Conservation (phyloP, 2,113 vertebrate species). For the Strigops habroptila region DNA sequence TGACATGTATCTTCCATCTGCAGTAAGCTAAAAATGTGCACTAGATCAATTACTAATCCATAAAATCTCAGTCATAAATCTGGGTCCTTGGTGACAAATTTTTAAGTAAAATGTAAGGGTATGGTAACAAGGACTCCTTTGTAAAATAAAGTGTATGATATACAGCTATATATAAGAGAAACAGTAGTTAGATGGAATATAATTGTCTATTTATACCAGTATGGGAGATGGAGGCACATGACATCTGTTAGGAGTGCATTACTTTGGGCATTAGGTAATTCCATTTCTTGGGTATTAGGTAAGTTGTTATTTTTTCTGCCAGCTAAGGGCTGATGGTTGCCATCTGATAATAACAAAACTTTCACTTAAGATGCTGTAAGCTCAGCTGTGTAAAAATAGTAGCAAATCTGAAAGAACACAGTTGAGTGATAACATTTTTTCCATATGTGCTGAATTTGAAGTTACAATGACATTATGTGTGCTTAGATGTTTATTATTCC, state of each 20-base stretch:
- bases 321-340: neutral
- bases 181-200: neutral
- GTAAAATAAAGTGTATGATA: neutral
- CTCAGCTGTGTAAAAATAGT: slow-evolving; percentile 6
- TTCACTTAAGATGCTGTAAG: neutral
- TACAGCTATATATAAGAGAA: neutral
- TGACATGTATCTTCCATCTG: neutral
- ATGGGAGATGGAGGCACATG: neutral
- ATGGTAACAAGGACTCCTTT: neutral
- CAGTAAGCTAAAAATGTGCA: slow-evolving; percentile 9
- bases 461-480: neutral
- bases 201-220: neutral
- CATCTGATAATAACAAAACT: neutral
- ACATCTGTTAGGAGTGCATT: neutral
- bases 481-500: neutral
- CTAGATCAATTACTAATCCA: neutral
- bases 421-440: neutral
- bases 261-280: slow-evolving; percentile 8
- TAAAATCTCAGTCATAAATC: neutral
- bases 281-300: slow-evolving; percentile 7
- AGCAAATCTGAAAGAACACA: neutral
- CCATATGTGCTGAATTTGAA: neutral
- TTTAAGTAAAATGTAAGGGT: neutral
- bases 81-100: neutral
- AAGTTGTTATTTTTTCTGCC: neutral